Evolutionary conservation across 2,797 vertebrate species (phyloP).

Genomic region (Chloroceryle inda): DNA sequence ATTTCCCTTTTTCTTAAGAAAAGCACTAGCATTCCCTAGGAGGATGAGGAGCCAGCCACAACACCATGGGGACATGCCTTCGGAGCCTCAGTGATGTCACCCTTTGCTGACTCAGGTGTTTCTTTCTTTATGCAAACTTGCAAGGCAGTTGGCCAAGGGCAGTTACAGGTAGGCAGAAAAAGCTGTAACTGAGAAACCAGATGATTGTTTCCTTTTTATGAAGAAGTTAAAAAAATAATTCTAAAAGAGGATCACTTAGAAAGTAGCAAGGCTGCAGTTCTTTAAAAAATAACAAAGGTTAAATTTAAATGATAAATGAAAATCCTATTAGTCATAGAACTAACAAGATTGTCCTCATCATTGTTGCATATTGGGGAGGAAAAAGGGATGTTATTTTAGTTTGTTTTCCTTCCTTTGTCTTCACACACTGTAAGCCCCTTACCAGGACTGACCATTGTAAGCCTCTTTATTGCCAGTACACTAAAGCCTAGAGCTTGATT

Average conservation of each 20-base stretch:
- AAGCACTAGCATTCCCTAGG: neutral
- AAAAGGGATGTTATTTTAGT: neutral
- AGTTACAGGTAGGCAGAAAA: neutral
- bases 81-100: neutral
- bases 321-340: neutral
- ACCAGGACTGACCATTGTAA: neutral
- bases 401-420: slow-evolving; percentile 18
- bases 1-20: neutral
- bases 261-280: neutral
- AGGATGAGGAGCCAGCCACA: neutral
- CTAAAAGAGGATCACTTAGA: neutral
- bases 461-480: neutral
- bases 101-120: neutral
- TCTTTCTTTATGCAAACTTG: neutral
- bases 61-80: accelerated
- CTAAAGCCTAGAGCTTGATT: neutral
- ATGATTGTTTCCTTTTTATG: neutral
- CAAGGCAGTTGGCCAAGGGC: neutral
- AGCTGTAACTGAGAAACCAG: neutral
- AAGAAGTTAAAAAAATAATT: neutral
- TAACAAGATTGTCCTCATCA: neutral
- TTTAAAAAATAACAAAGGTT: neutral
- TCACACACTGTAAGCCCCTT: neutral
- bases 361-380: neutral
- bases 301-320: neutral